phyloP scores from a whole-genome alignment of 2,113 vertebrate species.

The Cynoglossus semilaevis region DNA sequence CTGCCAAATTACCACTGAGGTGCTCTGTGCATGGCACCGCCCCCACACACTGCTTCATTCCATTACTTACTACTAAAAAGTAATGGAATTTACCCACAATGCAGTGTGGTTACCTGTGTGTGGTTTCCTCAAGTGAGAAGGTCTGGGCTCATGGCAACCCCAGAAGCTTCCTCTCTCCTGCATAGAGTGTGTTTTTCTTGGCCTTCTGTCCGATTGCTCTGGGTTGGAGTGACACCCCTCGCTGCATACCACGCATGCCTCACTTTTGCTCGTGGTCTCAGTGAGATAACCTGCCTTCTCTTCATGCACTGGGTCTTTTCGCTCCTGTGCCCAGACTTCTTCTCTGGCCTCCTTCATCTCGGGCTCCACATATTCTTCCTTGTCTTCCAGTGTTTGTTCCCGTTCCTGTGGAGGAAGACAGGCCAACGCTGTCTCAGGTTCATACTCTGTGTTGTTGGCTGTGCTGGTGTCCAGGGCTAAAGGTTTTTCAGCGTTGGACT shows the following conservation, averaged over 20 bases:
- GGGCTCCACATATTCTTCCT: constrained; percentile 55
- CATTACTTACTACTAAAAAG: too few species aligned
- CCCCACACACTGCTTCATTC: too few species aligned
- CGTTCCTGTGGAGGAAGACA: constrained; percentile 55
- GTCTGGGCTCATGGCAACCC: constrained; percentile 71
- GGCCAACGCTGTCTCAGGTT: constrained; percentile 64
- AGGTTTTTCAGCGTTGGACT: constrained; percentile 61
- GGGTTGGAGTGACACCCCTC: constrained; percentile 70
- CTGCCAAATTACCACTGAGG: too few species aligned
- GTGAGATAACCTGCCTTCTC: constrained; percentile 48
- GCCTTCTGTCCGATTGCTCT: constrained; percentile 60
- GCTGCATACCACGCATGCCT: constrained; percentile 51
- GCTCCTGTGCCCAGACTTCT: constrained; percentile 35
- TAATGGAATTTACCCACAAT: too few species aligned
- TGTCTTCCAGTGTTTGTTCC: constrained; percentile 64
- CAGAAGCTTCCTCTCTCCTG: constrained; percentile 70
- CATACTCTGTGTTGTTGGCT: constrained; percentile 72
- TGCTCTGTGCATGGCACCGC: too few species aligned
- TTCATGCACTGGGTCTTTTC: constrained; percentile 20
- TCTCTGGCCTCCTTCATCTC: constrained; percentile 51
- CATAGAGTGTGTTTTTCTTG: constrained; percentile 54
- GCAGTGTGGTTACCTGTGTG: constrained; percentile 75
- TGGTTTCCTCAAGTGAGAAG: constrained; percentile 75
- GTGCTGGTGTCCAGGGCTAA: constrained; percentile 67
- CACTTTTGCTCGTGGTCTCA: constrained; percentile 67